Evolutionary conservation across 2,888 invertebrate species (phyloP), one percentile per base, ranked within the genome.

Genomic region (Diloba caeruleocephala): DNA sequence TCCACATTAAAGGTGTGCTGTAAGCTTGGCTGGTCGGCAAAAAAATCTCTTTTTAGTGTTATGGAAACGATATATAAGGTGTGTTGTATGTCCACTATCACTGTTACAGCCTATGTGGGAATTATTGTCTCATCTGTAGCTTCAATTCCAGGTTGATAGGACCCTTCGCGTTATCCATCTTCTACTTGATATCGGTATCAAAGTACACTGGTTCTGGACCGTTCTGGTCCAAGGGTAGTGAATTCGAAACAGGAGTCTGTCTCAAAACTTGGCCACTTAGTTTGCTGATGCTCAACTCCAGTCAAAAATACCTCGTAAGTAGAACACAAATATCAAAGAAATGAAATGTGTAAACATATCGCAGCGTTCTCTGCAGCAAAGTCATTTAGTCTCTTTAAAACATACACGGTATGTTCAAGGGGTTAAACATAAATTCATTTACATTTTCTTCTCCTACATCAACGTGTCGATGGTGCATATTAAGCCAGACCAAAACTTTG

Each of bases 51-150:
- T 79, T 0, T 39, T 46, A 2, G 50, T 71, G 0, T 15, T 82
- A 2, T 21, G 60, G 28, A 82, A 76, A 46, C 68, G 83, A 26
- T 83, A 83, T 37, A 26, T 82, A n/a, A 81, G 83, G 83, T 80
- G 58, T 36, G 29, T 7, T 7, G 7, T 21, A 21, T 5, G 2
- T 21, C 7, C 21, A 4, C 5, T 7, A 21, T 21, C 21, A 5
- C 5, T n/a, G n/a, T n/a, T n/a, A n/a, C 17, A 17, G 17, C 17
- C 17, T 17, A 17, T 17, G 5, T n/a, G n/a, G n/a, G n/a, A n/a
- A n/a, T n/a, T n/a, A n/a, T n/a, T n/a, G n/a, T n/a, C n/a, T n/a
- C 19, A 19, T 19, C 5, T 19, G 5, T 19, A 19, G 5, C 21
- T 4, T 4, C 1, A 15, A 6, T 58, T 62, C 19, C 57, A 79